Conservation (phyloP, 1,140 invertebrate genomes). For the Drosophila sproati region DNA sequence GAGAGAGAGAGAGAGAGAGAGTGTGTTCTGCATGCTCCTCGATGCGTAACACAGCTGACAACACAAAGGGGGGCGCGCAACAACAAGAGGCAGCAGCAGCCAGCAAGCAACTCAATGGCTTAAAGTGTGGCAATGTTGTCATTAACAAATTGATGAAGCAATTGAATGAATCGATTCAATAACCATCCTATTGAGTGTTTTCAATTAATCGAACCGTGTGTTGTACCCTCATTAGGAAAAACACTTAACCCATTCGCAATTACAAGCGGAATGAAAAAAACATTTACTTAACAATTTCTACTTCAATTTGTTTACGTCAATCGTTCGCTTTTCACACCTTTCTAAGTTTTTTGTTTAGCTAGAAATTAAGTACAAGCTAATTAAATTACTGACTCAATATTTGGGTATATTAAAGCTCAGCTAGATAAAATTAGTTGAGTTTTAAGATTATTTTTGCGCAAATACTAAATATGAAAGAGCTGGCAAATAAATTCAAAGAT, state of each 20-base stretch:
- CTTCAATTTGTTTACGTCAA: slow-evolving; percentile 8
- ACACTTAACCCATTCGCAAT: slow-evolving; percentile 21
- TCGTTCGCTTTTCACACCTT: slow-evolving; percentile 4
- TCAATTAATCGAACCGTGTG: slow-evolving; percentile 18
- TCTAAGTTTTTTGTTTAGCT: not conserved
- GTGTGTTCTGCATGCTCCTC: slow-evolving; percentile 16
- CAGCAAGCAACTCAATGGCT: not conserved
- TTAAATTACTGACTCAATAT: too few relatives aligned
- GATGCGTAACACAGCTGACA: slow-evolving; percentile 42
- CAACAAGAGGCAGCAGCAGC: too few relatives aligned
- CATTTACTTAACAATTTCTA: slow-evolving; percentile 2
- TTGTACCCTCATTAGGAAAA: not conserved
- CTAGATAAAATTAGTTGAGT: too few relatives aligned
- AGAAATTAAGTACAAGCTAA: too few relatives aligned
- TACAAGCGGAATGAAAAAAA: not conserved
- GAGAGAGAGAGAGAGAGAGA: not conserved
- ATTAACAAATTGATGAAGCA: slow-evolving; percentile 55
- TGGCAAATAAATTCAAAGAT: too few relatives aligned
- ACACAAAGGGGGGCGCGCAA: not conserved
- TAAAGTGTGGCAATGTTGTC: slow-evolving; percentile 39
- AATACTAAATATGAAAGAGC: too few relatives aligned
- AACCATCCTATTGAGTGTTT: slow-evolving; percentile 17
- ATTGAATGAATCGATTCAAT: slow-evolving; percentile 49
- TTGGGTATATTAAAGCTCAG: too few relatives aligned
- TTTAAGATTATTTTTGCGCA: too few relatives aligned